phyloP scores from a whole-genome alignment of 1,140 invertebrate genomes.

The Riptortus pedestris region DNA sequence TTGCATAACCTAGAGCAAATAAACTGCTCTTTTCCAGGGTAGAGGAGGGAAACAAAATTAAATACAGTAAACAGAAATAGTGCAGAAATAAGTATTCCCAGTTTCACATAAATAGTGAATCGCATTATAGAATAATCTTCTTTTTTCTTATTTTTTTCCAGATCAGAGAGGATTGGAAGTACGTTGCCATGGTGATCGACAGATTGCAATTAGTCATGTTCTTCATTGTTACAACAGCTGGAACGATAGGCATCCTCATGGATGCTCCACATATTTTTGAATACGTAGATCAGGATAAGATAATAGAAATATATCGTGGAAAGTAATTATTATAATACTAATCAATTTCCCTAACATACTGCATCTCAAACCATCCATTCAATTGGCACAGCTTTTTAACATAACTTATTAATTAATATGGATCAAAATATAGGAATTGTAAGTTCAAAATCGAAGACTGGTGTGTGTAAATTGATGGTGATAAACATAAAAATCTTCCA shows the following conservation, averaged over 20 bases:
- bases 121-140: no score
- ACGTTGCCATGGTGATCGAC: constrained; percentile 98
- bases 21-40: no score
- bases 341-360: no score
- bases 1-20: no score
- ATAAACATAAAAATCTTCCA: no score
- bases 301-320: constrained; percentile 87
- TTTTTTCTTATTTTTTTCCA: constrained; percentile 43
- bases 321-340: constrained; percentile 49
- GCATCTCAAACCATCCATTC: not conserved
- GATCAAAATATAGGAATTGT: not conserved
- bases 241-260: constrained; percentile 94
- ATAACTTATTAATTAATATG: not conserved
- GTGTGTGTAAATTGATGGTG: not conserved
- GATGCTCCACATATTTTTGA: constrained; percentile 99
- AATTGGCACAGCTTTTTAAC: not conserved
- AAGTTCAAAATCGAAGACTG: constrained; percentile 2
- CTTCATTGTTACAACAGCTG: constrained; percentile 90
- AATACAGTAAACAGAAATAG: no score
- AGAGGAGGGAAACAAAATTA: no score
- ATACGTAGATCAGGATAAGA: constrained; percentile 92
- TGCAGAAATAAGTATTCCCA: no score
- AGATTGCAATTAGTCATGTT: constrained; percentile 93
- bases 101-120: no score
- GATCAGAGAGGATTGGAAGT: constrained; percentile 99